Percentiles rank a stretch among this genome's conserved stretches.
These are phyloP conservation scores for Istiophorus platypterus DNA, from an alignment of 2,113 vertebrate species.

Conservation along the genomic window DNA sequence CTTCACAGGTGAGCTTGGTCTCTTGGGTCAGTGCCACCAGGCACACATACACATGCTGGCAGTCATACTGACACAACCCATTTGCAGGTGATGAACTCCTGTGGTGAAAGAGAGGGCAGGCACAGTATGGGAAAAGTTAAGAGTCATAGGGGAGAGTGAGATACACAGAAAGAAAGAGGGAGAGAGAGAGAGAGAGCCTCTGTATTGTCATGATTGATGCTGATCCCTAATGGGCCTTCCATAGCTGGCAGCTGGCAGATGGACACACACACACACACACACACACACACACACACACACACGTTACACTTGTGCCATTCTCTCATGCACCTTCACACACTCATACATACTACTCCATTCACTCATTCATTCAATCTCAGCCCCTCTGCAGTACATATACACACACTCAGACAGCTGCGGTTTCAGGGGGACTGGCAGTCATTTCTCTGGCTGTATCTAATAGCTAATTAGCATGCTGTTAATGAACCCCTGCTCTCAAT, in stretches of 20 bases:
- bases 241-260: constrained; percentile 25
- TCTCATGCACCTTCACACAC: not conserved
- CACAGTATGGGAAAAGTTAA: constrained; percentile 9
- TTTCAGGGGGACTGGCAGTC: constrained; percentile 59
- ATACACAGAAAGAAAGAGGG: not conserved
- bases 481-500: constrained; percentile 56
- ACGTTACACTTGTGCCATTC: not conserved
- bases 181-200: not conserved
- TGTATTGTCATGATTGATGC: constrained; percentile 34
- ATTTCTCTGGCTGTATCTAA: constrained; percentile 67
- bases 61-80: constrained; percentile 38
- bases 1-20: constrained; percentile 30
- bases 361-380: constrained; percentile 9
- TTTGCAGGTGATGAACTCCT: constrained; percentile 56
- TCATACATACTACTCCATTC: constrained; percentile 6
- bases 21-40: constrained; percentile 19
- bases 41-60: constrained; percentile 18
- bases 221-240: constrained; percentile 37
- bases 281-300: not conserved
- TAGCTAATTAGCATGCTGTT: constrained; percentile 70
- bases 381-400: constrained; percentile 7
- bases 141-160: constrained; percentile 9
- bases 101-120: constrained; percentile 13
- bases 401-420: constrained; percentile 45
- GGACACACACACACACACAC: constrained; percentile 6